Evolutionary conservation across 2,113 vertebrate species (phyloP).

Genomic region (Phodopus roborovskii): DNA sequence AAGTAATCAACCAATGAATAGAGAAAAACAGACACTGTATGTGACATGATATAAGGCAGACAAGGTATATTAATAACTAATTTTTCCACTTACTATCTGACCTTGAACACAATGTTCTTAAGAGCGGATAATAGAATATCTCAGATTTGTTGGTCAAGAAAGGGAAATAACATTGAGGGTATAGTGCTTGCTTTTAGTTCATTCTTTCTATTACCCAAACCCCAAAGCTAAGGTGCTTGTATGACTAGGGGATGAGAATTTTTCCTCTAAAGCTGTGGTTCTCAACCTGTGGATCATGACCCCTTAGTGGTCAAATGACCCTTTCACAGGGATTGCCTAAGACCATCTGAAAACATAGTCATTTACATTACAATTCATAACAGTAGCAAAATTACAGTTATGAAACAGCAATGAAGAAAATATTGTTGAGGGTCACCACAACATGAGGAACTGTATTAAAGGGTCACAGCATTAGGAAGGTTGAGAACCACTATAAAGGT

Average conservation of each 20-base stretch:
- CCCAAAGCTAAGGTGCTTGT: not conserved
- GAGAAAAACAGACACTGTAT: not conserved
- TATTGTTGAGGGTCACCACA: not conserved
- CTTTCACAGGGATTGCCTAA: not conserved
- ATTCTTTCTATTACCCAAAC: slow-evolving; percentile 18
- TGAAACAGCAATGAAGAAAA: not conserved
- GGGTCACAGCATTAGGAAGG: not conserved
- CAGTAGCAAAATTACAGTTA: not conserved
- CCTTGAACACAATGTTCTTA: not conserved
- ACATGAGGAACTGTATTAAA: not conserved
- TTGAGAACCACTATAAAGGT: not conserved
- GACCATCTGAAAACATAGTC: not conserved
- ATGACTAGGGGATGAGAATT: not conserved
- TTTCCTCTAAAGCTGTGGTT: not conserved
- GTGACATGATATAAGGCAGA: not conserved
- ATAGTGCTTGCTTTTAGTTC: not conserved
- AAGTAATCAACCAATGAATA: not conserved
- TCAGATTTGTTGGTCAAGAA: slow-evolving; percentile 8
- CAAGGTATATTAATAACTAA: not conserved
- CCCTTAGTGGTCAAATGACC: not conserved
- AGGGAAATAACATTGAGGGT: not conserved
- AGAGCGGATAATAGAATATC: not conserved
- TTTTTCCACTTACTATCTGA: not conserved
- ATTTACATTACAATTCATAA: not conserved
- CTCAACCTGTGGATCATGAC: not conserved